Evolutionary conservation across 1,140 invertebrate species (phyloP).

Genomic region (Hetaerina americana): DNA sequence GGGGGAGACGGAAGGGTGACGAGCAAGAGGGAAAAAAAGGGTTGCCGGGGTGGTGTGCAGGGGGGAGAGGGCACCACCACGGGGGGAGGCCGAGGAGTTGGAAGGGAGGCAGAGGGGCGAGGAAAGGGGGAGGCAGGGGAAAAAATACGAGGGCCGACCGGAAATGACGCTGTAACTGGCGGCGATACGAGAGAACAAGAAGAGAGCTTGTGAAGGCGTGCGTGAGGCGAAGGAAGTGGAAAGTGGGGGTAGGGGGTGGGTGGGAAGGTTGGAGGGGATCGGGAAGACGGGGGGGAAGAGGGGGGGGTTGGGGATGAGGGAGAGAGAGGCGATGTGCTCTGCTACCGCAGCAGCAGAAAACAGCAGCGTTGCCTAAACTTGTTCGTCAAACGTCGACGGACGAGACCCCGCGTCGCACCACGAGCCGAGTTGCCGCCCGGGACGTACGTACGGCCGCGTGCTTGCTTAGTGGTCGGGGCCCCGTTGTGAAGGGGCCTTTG

Average conservation of each 20-base stretch:
- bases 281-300: slow-evolving; percentile 12
- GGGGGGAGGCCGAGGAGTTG: neutral
- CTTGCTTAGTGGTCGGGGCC: no score
- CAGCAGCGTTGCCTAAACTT: no score
- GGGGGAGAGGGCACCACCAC: neutral
- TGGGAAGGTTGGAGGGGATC: neutral
- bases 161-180: slow-evolving; percentile 17
- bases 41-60: neutral
- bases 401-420: no score
- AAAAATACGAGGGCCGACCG: slow-evolving; percentile 20
- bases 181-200: neutral
- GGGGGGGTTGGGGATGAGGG: neutral
- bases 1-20: neutral
- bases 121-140: neutral
- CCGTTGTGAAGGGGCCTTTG: no score
- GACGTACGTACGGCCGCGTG: no score
- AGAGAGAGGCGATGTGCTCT: no score
- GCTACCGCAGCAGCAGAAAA: no score
- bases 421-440: no score
- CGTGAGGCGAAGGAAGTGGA: neutral
- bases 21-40: neutral
- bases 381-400: no score
- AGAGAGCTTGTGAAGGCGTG: neutral
- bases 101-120: neutral
- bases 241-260: slow-evolving; percentile 3